Percentiles rank a stretch among this genome's conserved stretches.
These are phyloP conservation scores for Drosophila kuntzei DNA, from an alignment of 2,888 invertebrate species.

Conservation along the genomic window DNA sequence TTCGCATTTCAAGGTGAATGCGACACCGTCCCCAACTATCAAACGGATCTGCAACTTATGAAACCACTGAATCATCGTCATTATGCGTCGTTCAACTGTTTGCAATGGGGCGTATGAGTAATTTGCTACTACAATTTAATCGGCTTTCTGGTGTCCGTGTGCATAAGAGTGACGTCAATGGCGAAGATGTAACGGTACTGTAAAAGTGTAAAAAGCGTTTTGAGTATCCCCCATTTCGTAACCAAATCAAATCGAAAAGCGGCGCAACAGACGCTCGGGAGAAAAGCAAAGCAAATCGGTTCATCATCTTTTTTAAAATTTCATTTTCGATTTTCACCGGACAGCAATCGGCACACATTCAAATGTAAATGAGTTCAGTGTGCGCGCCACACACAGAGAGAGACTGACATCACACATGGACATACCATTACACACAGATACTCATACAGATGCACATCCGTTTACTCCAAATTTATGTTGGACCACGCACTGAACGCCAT, in stretches of 20 bases:
- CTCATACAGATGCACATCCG: conserved; percentile 52
- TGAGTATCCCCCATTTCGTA: conserved; percentile 60
- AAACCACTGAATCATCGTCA: conserved; percentile 68
- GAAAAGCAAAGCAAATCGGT: conserved; percentile 55
- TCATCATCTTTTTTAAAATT: conserved; percentile 55
- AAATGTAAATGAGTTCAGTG: conserved; percentile 65
- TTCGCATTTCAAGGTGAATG: conserved; percentile 74
- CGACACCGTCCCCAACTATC: conserved; percentile 37
- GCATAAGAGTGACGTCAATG: conserved; percentile 67
- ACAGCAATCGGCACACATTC: conserved; percentile 56
- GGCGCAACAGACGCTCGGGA: conserved; percentile 60
- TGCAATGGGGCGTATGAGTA: conserved; percentile 65
- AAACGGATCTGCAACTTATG: conserved; percentile 68
- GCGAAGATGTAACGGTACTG: conserved; percentile 61
- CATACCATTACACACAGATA: conserved; percentile 29
- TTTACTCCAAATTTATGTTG: conserved; percentile 64
- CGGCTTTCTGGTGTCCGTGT: conserved; percentile 44
- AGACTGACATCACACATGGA: too few species aligned
- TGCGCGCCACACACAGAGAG: conserved; percentile 32
- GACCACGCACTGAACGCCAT: conserved; percentile 64
- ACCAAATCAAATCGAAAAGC: conserved; percentile 42
- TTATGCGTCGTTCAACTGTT: conserved; percentile 38
- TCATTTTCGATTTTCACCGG: conserved; percentile 69
- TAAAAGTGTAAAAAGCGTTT: conserved; percentile 63
- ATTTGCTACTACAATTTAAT: conserved; percentile 60